Percentiles rank a stretch among this genome's conserved stretches.
Evolutionary conservation across 2,888 invertebrate species (phyloP).

Genomic region (Marronus borbonicus): DNA sequence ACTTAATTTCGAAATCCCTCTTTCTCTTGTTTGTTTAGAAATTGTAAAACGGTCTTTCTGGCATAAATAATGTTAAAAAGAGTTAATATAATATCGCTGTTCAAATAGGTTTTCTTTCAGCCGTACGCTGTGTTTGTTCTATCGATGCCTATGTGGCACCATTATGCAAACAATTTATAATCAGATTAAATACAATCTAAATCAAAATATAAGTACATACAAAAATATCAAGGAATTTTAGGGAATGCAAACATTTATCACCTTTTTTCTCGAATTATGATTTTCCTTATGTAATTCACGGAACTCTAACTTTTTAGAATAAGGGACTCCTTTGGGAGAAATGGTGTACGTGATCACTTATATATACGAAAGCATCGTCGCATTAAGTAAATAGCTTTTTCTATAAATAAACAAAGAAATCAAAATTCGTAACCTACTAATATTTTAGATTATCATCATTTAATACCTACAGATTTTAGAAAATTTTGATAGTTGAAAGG

Average conservation of each 20-base stretch:
- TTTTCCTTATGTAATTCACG: background rate
- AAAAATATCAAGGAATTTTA: conserved; percentile 10
- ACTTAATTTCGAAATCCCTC: conserved; percentile 35
- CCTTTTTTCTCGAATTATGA: conserved; percentile 1
- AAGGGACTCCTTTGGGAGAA: background rate
- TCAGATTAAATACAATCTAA: conserved; percentile 46
- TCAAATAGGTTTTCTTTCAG: conserved; percentile 41
- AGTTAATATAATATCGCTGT: conserved; percentile 41
- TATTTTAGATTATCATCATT: too few species aligned
- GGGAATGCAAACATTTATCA: background rate
- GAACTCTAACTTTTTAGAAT: conserved; percentile 8
- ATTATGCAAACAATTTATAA: conserved; percentile 43
- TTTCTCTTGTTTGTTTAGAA: conserved; percentile 35
- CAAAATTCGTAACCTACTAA: too few species aligned
- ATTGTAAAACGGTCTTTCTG: conserved; percentile 31
- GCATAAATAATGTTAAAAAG: conserved; percentile 36
- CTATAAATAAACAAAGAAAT: too few species aligned
- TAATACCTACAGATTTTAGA: too few species aligned
- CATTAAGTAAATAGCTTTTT: too few species aligned
- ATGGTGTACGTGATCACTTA: background rate
- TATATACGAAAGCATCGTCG: too few species aligned
- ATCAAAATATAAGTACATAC: conserved; percentile 25
- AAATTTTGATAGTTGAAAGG: too few species aligned
- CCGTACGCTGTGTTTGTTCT: conserved; percentile 28
- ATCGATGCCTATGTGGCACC: conserved; percentile 38